Percentiles rank a stretch among this genome's conserved stretches.
These are phyloP conservation scores for Tupaia tana DNA, from an alignment of 2,113 vertebrate genomes.

Conservation along the genomic window DNA sequence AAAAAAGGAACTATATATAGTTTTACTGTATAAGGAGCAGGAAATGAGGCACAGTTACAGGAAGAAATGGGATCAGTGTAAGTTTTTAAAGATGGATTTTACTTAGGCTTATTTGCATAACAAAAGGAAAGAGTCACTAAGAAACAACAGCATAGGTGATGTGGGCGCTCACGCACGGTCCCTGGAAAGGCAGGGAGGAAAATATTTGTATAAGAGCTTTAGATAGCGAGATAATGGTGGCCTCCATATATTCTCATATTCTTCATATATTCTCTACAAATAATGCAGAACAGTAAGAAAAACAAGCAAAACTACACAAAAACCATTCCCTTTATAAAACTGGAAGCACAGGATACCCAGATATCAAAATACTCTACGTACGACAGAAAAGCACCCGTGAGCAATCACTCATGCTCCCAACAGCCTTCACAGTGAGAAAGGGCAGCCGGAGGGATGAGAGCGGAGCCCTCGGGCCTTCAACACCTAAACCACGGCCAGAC, in stretches of 20 bases:
- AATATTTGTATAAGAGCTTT: background rate
- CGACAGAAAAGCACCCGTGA: background rate
- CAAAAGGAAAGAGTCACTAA: background rate
- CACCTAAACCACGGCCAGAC: background rate
- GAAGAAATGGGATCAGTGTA: background rate
- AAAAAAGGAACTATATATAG: background rate
- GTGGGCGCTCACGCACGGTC: background rate
- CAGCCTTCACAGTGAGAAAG: background rate
- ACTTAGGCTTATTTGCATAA: background rate
- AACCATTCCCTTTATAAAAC: background rate
- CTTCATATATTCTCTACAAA: background rate
- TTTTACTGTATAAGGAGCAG: background rate
- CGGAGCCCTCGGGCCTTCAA: background rate
- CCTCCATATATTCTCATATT: background rate
- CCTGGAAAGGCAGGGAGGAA: background rate
- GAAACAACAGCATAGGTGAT: background rate
- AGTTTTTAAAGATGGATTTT: background rate
- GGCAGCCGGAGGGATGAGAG: background rate
- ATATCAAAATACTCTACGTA: background rate
- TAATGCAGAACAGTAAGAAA: background rate
- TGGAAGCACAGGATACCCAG: background rate
- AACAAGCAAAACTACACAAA: background rate
- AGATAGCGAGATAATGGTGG: background rate
- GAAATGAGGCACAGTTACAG: background rate
- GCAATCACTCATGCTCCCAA: background rate